Evolutionary conservation across 2,113 vertebrate species (phyloP), one percentile per base, ranked within the genome.

Genomic region (Clinocottus analis): DNA sequence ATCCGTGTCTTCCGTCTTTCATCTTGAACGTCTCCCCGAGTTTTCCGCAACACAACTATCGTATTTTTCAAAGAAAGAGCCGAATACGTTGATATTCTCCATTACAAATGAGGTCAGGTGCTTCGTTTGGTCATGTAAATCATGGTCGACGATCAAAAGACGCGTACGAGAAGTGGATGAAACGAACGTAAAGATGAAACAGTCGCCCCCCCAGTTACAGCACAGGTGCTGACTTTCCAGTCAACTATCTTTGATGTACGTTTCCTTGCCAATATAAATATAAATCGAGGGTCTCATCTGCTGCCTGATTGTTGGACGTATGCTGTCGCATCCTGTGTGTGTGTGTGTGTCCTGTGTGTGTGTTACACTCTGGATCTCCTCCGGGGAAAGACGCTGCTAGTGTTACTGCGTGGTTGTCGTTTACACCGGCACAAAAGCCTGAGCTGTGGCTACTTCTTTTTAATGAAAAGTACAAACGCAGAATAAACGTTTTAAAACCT

Each of bases 71-170:
- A 87, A 88, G 85, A 87, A 64, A 35, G 16, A 59, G 60, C 69
- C 41, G 47, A 85, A 86, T 64, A 60, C 39, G 6, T 1, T 82
- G 85, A 25, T 74, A 33, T 80, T 85, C 71, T 87, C 87, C 85
- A 81, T 80, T 78, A 82, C 86, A 87, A 85, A 90, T 74, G 56
- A 88, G 89, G 27, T 89, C 91, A 86, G 90, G 80, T 87, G 89
- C 77, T 80, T n/a, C 43, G 66, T 89, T 90, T 72, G 76, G 85
- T 90, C 87, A 84, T 92, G 91, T 72, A 86, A 90, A 93, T 92
- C 71, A 83, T 80, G 33, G 45, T 10, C 70, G 72, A 73, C 10
- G 56, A 92, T 92, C 85, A 92, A 92, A 31, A 92, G 88, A 90
- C 29, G 3, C 14, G 67, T 4, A 55, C 56, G 13, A 80, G 84